Evolutionary conservation across 1,140 invertebrate genomes (phyloP), one percentile per base, ranked within the genome.

Genomic region (Notospermus geniculatus): DNA sequence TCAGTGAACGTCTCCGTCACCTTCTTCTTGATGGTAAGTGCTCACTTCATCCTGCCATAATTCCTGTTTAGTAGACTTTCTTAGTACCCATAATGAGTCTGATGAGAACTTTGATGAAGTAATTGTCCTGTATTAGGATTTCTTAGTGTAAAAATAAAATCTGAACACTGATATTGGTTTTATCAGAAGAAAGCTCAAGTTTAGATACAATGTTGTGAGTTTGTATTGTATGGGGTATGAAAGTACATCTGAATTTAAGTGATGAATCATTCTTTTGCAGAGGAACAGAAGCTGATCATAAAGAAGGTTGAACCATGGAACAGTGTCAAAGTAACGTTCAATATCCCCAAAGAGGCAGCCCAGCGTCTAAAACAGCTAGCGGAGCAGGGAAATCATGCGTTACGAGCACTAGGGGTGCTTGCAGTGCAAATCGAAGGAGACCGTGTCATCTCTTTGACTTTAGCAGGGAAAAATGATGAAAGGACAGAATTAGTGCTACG

Each of bases 291-390:
- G 67, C 57, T 81, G 50, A 72, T 77, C 43, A 39, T 90, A 60
- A 86, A 87, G 68, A 91, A 97, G 86, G 90, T 97, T 84, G 94
- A 98, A 87, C 94, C 94, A 86, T 97, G 93, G 93, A 95, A 97
- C 84, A 94, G 92, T 75, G 94, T 97, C 69, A 88, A 92, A 82
- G 93, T 97, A 78, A 97, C 93, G 81, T 91, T 97, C 84, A 93
- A 92, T 74, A 92, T 97, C 83, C 93, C 94, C 68, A 88, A 90
- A 78, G 94, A 96, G 82, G 95, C 95, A 75, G 95, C 94, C 69
- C 82, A 89, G 70, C 87, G 91, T 69, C 84, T 98, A 73, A 87
- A 92, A 72, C 90, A 92, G 77, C 84, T 98, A 74, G 94, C 94
- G 62, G 88, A 91, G 76, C 89, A 91, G 78, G 92, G 93, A 67